Percentiles rank a stretch among this genome's conserved stretches.
These are phyloP conservation scores for Melanargia galathea DNA, from an alignment of 2,888 invertebrate genomes.

Conservation along the genomic window DNA sequence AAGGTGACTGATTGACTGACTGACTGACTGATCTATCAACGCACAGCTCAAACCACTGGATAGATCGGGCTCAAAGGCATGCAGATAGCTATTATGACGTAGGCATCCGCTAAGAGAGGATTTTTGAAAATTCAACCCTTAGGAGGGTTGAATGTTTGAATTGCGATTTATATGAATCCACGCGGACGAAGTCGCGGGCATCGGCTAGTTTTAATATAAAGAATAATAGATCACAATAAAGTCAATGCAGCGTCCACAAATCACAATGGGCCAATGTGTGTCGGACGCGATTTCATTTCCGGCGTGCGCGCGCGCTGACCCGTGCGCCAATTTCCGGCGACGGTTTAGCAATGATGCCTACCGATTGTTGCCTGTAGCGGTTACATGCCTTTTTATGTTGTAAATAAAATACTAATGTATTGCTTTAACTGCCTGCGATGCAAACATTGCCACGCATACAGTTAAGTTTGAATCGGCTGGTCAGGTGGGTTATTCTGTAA, in stretches of 20 bases:
- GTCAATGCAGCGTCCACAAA: constrained; percentile 19
- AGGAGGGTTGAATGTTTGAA: no score
- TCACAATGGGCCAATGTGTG: constrained; percentile 70
- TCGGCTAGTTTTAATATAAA: neutral
- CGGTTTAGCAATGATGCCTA: constrained; percentile 39
- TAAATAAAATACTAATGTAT: constrained; percentile 9
- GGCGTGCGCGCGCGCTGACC: constrained; percentile 71
- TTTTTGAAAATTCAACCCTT: no score
- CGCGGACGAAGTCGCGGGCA: no score
- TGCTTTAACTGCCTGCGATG: neutral
- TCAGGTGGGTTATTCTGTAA: no score
- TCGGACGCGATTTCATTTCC: constrained; percentile 80
- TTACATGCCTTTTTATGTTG: neutral
- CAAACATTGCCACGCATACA: neutral
- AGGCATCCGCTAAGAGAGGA: no score
- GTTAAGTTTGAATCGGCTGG: neutral
- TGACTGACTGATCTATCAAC: no score
- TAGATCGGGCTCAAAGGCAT: no score
- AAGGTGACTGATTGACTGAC: no score
- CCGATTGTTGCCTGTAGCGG: constrained; percentile 5
- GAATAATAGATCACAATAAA: constrained; percentile 20
- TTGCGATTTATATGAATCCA: no score
- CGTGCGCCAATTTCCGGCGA: constrained; percentile 71
- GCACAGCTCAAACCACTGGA: no score
- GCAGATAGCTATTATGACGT: no score